A percentile compares a stretch with the other conserved stretches of the same genome.
Conservation (phyloP, 2,797 vertebrate genomes). For the Acomys russatus region DNA sequence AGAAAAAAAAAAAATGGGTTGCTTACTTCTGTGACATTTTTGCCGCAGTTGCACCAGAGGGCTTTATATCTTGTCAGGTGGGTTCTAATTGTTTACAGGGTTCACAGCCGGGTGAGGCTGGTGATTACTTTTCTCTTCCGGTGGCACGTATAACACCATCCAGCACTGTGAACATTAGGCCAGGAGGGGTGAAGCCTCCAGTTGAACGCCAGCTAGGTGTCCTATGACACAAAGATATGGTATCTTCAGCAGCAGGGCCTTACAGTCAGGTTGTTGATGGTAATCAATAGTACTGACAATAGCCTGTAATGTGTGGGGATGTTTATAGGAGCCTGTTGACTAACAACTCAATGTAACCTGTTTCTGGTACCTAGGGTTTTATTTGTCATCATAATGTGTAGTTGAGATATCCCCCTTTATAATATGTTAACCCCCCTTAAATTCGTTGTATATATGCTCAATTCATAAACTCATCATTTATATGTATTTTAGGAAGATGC, state of each 20-base stretch:
- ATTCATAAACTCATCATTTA: no score
- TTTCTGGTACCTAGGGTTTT: neutral
- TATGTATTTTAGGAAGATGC: neutral
- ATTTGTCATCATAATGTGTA: neutral
- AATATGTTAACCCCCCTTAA: neutral
- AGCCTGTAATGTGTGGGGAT: neutral
- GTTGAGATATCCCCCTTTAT: neutral
- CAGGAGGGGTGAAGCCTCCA: neutral
- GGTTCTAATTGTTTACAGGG: neutral
- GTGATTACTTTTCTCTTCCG: neutral
- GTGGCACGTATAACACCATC: neutral
- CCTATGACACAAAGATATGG: neutral
- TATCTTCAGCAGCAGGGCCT: neutral
- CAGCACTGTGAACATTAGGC: no score
- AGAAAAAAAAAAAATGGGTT: constrained; percentile 33
- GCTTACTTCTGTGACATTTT: neutral
- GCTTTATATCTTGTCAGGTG: neutral
- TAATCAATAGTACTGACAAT: neutral
- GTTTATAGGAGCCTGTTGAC: neutral
- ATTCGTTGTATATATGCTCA: neutral
- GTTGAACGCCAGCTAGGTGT: neutral
- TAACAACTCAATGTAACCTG: neutral
- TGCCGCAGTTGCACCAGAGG: neutral
- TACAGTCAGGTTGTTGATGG: no score
- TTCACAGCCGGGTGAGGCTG: neutral